phyloP scores from a whole-genome alignment of 2,888 invertebrate species.

The Nycteola revayana region DNA sequence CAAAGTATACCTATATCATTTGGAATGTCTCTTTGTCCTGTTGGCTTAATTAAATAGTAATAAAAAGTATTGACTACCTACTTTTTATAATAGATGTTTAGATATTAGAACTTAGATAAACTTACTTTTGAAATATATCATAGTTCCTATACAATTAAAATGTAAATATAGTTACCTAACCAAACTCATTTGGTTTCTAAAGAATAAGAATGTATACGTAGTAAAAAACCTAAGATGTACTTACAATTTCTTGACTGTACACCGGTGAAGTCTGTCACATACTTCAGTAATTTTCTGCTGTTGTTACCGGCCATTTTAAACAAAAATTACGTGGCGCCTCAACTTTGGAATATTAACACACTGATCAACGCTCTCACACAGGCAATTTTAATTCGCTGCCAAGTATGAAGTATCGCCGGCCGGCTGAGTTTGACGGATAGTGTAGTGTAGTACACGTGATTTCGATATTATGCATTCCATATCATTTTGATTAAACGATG shows the following conservation, averaged over 20 bases:
- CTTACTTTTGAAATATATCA: no score
- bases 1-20: no score
- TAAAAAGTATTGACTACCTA: no score
- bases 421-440: slow-evolving; percentile 1
- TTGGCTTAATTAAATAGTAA: no score
- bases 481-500: no score
- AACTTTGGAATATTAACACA: slow-evolving; percentile 7
- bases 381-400: background rate
- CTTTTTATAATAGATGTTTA: no score
- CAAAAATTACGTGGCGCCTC: slow-evolving; percentile 25
- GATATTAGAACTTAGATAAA: no score
- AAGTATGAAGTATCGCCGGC: slow-evolving; percentile 1
- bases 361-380: slow-evolving; percentile 8
- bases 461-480: no score
- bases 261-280: slow-evolving; percentile 50
- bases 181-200: slow-evolving; percentile 26
- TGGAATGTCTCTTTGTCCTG: no score
- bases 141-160: no score
- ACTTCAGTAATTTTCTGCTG: slow-evolving; percentile 58
- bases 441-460: no score
- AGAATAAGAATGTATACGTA: background rate
- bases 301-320: slow-evolving; percentile 55
- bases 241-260: slow-evolving; percentile 58
- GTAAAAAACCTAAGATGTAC: slow-evolving; percentile 33
- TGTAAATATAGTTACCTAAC: slow-evolving; percentile 44